Evolutionary conservation across 30 jellyfish, hydroid and myxozoan genomes (phyloP).

Genomic region (Aurelia sp.): DNA sequence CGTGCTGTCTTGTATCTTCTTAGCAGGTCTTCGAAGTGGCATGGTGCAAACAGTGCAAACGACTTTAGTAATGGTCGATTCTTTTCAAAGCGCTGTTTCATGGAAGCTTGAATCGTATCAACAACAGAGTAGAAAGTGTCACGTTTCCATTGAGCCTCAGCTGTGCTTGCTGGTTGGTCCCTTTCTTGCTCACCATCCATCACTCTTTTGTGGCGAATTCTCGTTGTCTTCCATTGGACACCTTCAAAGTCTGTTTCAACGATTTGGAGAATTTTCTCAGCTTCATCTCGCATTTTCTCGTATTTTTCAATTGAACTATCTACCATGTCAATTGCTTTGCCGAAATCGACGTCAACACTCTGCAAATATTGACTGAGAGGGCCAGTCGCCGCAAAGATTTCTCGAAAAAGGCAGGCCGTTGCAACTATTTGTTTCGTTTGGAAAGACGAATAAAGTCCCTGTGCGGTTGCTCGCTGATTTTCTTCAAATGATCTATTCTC

Average conservation of each 20-base stretch:
- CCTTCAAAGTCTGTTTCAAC: too few relatives aligned
- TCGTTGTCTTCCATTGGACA: constrained; percentile 18
- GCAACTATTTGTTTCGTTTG: constrained; percentile 25
- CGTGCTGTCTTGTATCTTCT: too few relatives aligned
- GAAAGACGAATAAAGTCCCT: constrained; percentile 2
- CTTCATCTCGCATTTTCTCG: too few relatives aligned
- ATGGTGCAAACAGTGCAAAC: not conserved
- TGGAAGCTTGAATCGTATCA: constrained; percentile 1
- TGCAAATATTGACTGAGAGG: too few relatives aligned
- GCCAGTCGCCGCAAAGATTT: constrained; percentile 28
- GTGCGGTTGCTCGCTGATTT: constrained; percentile 1
- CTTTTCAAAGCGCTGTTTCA: constrained; percentile 15
- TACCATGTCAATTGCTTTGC: too few relatives aligned
- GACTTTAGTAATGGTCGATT: constrained; percentile 1
- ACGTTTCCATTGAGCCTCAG: constrained; percentile 18
- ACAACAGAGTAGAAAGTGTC: constrained; percentile 23
- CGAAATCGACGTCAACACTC: too few relatives aligned
- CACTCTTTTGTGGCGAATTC: constrained; percentile 7
- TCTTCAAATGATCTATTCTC: not conserved
- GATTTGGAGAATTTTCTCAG: too few relatives aligned
- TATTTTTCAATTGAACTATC: too few relatives aligned
- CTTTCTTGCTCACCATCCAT: constrained; percentile 27
- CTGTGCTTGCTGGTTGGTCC: constrained; percentile 33
- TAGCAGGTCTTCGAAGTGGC: not conserved
- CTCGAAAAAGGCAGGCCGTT: constrained; percentile 28